These are phyloP conservation scores for Datnioides undecimradiatus DNA, from an alignment of 2,113 vertebrate species.

Conservation along the genomic window DNA sequence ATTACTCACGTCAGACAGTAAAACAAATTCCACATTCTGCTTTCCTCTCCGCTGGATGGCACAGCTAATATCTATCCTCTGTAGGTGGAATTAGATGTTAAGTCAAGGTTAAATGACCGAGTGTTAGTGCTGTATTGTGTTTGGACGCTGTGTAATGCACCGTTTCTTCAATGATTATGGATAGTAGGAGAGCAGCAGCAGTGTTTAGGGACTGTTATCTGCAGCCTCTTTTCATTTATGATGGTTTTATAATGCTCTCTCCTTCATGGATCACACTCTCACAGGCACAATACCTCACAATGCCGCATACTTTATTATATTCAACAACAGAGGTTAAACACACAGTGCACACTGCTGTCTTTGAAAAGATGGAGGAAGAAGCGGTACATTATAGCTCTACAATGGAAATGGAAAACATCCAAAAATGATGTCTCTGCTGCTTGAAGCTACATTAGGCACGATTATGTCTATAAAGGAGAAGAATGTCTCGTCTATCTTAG, in stretches of 20 bases:
- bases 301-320: slow-evolving; percentile 68
- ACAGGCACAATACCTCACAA: slow-evolving; percentile 44
- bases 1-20: slow-evolving; percentile 18
- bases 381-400: slow-evolving; percentile 10
- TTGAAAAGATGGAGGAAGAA: slow-evolving; percentile 43
- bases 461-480: background rate
- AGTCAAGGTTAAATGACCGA: slow-evolving; percentile 66
- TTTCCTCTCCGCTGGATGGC: slow-evolving; percentile 41
- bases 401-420: slow-evolving; percentile 29
- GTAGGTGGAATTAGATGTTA: slow-evolving; percentile 51
- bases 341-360: slow-evolving; percentile 44
- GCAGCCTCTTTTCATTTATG: slow-evolving; percentile 70
- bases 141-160: slow-evolving; percentile 44
- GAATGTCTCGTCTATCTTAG: background rate
- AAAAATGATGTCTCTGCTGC: slow-evolving; percentile 13
- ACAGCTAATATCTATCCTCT: slow-evolving; percentile 45
- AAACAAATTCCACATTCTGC: slow-evolving; percentile 28
- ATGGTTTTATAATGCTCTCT: slow-evolving; percentile 72
- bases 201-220: slow-evolving; percentile 68
- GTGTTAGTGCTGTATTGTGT: slow-evolving; percentile 51
- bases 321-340: slow-evolving; percentile 68
- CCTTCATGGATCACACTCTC: slow-evolving; percentile 75
- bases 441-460: slow-evolving; percentile 32
- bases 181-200: slow-evolving; percentile 43
- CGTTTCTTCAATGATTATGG: slow-evolving; percentile 58